A percentile compares a stretch with the other conserved stretches of the same genome.
phyloP scores from a whole-genome alignment of 2,797 vertebrate species.

The Malacoctenus gilli region DNA sequence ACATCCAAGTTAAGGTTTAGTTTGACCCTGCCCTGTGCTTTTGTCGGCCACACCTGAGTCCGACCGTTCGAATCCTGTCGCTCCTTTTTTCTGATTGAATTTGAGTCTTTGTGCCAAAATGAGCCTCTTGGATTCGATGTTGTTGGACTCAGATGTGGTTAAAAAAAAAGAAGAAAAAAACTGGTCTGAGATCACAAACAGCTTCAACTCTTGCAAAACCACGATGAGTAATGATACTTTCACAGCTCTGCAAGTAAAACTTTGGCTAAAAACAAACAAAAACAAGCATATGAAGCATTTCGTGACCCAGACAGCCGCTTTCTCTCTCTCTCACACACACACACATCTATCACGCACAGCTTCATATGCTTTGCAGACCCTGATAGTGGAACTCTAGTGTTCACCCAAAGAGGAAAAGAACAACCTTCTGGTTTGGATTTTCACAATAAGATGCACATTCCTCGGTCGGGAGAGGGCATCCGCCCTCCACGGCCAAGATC shows the following conservation, averaged over 20 bases:
- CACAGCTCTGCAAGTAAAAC: too few species aligned
- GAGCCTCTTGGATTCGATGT: too few species aligned
- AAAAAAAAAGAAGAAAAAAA: too few species aligned
- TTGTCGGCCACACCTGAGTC: not conserved
- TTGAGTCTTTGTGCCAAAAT: too few species aligned
- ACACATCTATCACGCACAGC: not conserved
- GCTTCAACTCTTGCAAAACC: slow-evolving; percentile 44
- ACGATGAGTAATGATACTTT: slow-evolving; percentile 30
- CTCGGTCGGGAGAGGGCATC: slow-evolving; percentile 31
- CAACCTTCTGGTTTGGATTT: too few species aligned
- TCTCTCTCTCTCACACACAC: slow-evolving; percentile 1
- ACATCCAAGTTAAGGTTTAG: slow-evolving; percentile 63
- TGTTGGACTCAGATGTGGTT: slow-evolving; percentile 56
- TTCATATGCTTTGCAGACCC: slow-evolving; percentile 66
- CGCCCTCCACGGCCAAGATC: slow-evolving; percentile 18
- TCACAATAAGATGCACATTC: slow-evolving; percentile 47
- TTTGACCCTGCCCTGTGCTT: slow-evolving; percentile 70
- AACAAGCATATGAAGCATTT: slow-evolving; percentile 49
- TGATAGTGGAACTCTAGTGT: slow-evolving; percentile 64
- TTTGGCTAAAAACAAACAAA: slow-evolving; percentile 53
- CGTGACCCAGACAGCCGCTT: slow-evolving; percentile 15
- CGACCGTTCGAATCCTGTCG: too few species aligned
- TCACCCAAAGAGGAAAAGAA: slow-evolving; percentile 25
- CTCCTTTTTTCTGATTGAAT: too few species aligned
- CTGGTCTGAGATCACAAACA: slow-evolving; percentile 60